Base-by-base conservation (phyloP, 2,797 vertebrate genomes). In the Micrastur ruficollis region DNA sequence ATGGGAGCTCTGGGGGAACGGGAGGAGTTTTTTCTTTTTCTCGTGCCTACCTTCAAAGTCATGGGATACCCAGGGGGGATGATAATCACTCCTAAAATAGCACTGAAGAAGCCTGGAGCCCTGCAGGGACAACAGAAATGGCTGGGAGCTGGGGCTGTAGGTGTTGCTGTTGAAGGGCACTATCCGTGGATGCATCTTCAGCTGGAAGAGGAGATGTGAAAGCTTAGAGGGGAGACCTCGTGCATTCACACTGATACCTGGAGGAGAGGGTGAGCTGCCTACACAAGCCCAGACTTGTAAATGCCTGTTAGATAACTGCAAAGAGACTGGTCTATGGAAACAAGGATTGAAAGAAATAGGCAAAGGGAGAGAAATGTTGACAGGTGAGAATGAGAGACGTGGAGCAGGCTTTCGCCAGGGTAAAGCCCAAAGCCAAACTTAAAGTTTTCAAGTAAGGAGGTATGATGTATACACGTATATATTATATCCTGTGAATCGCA, bases 11-110 rank as follows among this genome's bases (percentile, higher is more conserved):
- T 22, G 9, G 14, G 9, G 22, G 20, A 70, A 52, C 36, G 20
- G 78, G 67, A 81, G 20, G 17, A 72, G 56, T 71, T 79, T 79
- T 15, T 75, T 90, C 34, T 81, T 78, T 92, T 75, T 59, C 56
- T 82, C 70, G 12, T 80, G 53, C 71, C 52, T 91, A 13, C 44
- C 75, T 94, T 95, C 91, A 93, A 95, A 95, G 81, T 56, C 14
- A 34, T 31, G 11, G 52, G 56, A 89, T 94, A 47, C 47, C 63
- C 15, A 8, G 14, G 16, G 20, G 67, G 25, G 16, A 85, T 5
- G 20, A 52, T 70, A 89, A 74, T 91, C 49, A 20, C 68, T 80
- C 50, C 67, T 78, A 27, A 95, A 63, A 78, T 65, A 90, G 61
- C 32, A n/a, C n/a, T 61, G 56, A 53, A 66, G 47, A 59, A 71